Conservation (phyloP, 2,888 invertebrate species). For the Mycogona germanica region DNA sequence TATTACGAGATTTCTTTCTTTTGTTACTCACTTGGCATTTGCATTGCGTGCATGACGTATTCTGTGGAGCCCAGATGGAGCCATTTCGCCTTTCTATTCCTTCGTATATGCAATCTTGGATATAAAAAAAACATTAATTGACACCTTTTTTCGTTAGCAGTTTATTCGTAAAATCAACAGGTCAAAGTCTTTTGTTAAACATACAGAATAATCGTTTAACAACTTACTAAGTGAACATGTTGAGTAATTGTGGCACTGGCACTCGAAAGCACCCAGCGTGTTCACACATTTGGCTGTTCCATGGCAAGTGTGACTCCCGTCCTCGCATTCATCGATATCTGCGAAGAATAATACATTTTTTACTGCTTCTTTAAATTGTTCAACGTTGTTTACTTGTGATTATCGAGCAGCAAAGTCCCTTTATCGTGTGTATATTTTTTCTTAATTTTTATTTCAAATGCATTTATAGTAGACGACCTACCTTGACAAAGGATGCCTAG, state of each 20-base stretch:
- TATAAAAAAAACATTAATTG: constrained; percentile 1
- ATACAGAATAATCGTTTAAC: not conserved
- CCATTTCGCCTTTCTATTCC: constrained; percentile 36
- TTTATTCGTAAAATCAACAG: not conserved
- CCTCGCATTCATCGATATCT: constrained; percentile 75
- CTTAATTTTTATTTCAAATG: not conserved
- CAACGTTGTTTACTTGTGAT: not conserved
- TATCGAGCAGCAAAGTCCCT: not conserved
- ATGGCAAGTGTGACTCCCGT: constrained; percentile 65
- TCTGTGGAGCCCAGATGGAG: constrained; percentile 27
- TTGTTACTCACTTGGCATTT: constrained; percentile 27
- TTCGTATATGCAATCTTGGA: constrained; percentile 57
- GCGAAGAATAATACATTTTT: constrained; percentile 27
- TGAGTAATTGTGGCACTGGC: constrained; percentile 47
- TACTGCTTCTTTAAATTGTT: not conserved
- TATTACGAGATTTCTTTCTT: not conserved
- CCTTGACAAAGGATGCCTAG: constrained; percentile 34
- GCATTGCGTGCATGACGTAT: constrained; percentile 30
- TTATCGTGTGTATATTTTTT: not conserved
- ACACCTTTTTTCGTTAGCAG: not conserved
- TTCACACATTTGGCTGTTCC: constrained; percentile 64
- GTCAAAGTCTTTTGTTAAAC: too few relatives aligned
- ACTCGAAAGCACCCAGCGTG: constrained; percentile 63
- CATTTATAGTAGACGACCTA: constrained; percentile 21
- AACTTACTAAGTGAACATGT: constrained; percentile 31